phyloP scores from a whole-genome alignment of 2,888 invertebrate genomes.

The Pristionchus arcanus region DNA sequence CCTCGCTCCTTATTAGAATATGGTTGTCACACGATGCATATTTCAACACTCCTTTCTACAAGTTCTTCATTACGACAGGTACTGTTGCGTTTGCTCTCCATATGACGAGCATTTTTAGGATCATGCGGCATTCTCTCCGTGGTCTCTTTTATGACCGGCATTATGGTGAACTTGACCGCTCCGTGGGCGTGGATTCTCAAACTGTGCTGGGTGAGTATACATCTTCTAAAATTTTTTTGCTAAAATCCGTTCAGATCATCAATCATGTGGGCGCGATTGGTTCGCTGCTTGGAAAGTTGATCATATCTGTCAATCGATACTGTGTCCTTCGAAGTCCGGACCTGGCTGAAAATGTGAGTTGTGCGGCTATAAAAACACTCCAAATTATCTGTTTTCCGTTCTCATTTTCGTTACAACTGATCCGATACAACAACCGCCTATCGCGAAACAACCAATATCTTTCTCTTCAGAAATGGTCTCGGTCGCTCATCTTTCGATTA shows the following conservation, averaged over 20 bases:
- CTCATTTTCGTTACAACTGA: no score
- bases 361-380: no score
- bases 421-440: no score
- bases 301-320: neutral
- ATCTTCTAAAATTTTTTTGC: no score
- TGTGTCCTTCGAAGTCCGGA: neutral
- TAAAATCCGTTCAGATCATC: neutral
- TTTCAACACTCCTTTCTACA: slow-evolving; percentile 22
- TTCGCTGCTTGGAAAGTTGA: neutral
- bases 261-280: slow-evolving; percentile 23
- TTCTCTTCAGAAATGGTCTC: neutral
- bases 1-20: neutral
- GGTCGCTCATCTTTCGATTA: neutral
- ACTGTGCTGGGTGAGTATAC: neutral
- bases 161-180: neutral
- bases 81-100: no score
- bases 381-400: neutral
- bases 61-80: slow-evolving; percentile 33
- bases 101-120: no score
- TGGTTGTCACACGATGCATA: neutral
- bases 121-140: neutral
- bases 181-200: slow-evolving; percentile 13
- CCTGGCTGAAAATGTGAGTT: neutral
- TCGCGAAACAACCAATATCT: neutral
- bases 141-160: neutral